Evolutionary conservation across 1,140 invertebrate genomes (phyloP).

Genomic region (Orchestia grillus): DNA sequence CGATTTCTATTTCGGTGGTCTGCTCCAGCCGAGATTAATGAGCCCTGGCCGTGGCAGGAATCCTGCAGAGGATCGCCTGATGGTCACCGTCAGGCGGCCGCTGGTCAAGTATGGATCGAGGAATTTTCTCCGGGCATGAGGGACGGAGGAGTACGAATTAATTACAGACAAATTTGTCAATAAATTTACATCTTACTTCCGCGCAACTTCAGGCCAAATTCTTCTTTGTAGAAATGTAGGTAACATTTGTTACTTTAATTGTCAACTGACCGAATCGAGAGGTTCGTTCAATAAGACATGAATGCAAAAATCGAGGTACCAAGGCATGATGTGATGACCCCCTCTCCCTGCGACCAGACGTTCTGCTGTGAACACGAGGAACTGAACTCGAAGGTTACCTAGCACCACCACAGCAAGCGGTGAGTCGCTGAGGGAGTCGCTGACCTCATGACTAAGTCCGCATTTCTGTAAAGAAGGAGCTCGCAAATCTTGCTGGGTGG

Average conservation of each 20-base stretch:
- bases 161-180: not conserved
- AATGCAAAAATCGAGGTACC: not conserved
- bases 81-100: not conserved
- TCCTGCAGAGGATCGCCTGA: not conserved
- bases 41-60: slow-evolving; percentile 16
- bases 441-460: too few species aligned
- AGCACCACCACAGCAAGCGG: too few species aligned
- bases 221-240: not conserved
- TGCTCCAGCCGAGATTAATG: slow-evolving; percentile 23
- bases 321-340: too few species aligned
- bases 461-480: too few species aligned
- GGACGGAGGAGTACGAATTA: not conserved
- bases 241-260: too few species aligned
- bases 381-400: too few species aligned
- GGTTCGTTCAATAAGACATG: not conserved
- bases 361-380: too few species aligned
- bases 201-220: not conserved
- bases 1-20: slow-evolving; percentile 31
- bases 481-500: too few species aligned
- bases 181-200: not conserved
- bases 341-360: too few species aligned
- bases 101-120: not conserved
- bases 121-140: not conserved
- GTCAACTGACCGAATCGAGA: too few species aligned
- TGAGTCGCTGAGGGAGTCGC: too few species aligned